Base-by-base conservation (phyloP, 2,797 vertebrate species). In the Saxicola maurus region DNA sequence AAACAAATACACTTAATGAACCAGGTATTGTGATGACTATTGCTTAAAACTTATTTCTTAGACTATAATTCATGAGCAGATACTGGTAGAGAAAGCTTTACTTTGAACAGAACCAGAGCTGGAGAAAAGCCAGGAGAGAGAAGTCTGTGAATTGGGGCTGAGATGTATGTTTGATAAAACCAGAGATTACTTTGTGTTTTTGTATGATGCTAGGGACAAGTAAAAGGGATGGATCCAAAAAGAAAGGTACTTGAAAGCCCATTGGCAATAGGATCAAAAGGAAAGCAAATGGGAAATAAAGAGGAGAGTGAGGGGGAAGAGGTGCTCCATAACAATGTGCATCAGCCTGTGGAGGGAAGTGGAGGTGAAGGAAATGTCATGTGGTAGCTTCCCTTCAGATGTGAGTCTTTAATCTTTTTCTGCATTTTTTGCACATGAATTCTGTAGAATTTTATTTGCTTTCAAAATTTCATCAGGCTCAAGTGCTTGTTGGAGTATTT, bases 271-370 rank as follows among this genome's bases (percentile, higher is more conserved):
- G 65, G 49, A 69, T 85, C 57, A 74, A 80, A 85, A 71, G 37
- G 17, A 67, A 73, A 69, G n/a, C 38, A 69, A 72, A 76, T 13
- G 20, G 43, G n/a, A 81, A 65, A 55, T 51, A n/a, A 66, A 57
- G 40, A 81, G 33, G 13, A 38, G 4, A 21, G 17, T 33, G 38
- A 57, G n/a, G n/a, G 61, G 61, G 38, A 76, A 38, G 60, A 79
- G 42, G 17, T 0, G 0, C n/a, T 66, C 45, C 3, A 1, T 13
- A 28, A 42, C 38, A 67, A 30, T 10, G 1, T 66, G 16, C 13
- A 46, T 31, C 79, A 82, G 53, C 27, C 21, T 5, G 2, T 3
- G 2, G 40, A 40, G 52, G 25, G 66, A 51, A 35, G 42, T 2
- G 11, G 43, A 82, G n/a, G n/a, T 52, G 45, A 82, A 30, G 38